phyloP scores from a whole-genome alignment of 2,888 invertebrate species.

The Chironomus tentans region DNA sequence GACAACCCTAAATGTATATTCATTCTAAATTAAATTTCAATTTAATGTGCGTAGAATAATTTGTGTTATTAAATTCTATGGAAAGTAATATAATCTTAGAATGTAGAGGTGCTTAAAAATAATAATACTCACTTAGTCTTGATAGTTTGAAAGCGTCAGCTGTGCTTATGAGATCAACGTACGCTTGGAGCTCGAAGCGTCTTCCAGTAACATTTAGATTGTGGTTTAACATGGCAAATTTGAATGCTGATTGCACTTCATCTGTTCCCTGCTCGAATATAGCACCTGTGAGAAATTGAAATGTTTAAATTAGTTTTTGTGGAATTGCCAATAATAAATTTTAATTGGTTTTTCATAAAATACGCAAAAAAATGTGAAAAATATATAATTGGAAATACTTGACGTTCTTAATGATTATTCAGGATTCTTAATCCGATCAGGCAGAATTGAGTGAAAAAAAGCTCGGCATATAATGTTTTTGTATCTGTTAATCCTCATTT shows the following conservation, averaged over 20 bases:
- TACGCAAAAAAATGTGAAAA: background rate
- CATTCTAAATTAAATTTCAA: too few species aligned
- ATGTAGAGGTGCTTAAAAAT: too few species aligned
- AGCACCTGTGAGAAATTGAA: constrained; percentile 55
- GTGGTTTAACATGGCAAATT: constrained; percentile 77
- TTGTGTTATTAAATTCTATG: too few species aligned
- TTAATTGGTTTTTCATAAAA: background rate
- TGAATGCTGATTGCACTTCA: constrained; percentile 88
- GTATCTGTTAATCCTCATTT: too few species aligned
- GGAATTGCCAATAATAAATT: background rate
- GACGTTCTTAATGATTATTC: too few species aligned
- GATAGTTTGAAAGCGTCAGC: constrained; percentile 90
- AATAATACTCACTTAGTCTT: constrained; percentile 66
- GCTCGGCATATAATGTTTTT: too few species aligned
- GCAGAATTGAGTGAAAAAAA: too few species aligned
- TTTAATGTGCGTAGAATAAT: too few species aligned
- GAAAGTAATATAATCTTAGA: too few species aligned
- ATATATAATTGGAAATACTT: background rate
- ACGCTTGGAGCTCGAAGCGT: constrained; percentile 77
- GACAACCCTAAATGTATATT: too few species aligned
- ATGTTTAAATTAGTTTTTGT: background rate
- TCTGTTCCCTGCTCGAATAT: constrained; percentile 88
- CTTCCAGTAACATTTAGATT: constrained; percentile 72
- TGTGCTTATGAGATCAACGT: constrained; percentile 77
- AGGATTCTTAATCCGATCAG: too few species aligned